Evolutionary conservation across 2,888 invertebrate genomes (phyloP).

Genomic region (Marronus borbonicus): DNA sequence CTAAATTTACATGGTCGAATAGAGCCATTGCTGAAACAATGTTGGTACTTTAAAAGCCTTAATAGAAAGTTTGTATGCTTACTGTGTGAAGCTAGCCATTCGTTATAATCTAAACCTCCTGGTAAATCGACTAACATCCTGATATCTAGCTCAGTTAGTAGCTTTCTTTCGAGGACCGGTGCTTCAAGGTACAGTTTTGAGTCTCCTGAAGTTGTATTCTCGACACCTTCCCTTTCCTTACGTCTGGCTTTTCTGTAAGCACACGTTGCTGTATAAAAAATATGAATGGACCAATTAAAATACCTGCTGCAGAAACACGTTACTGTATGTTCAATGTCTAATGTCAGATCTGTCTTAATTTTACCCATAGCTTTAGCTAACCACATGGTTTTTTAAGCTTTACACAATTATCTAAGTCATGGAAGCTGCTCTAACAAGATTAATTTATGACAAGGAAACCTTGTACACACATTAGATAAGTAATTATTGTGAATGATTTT

Average conservation of each 20-base stretch:
- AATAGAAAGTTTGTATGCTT: slow-evolving; percentile 67
- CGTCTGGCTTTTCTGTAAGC: slow-evolving; percentile 92
- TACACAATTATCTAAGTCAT: not conserved
- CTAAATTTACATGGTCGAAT: slow-evolving; percentile 98
- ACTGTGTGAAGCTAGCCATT: slow-evolving; percentile 99
- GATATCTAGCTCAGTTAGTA: slow-evolving; percentile 92
- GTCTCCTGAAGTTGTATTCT: slow-evolving; percentile 80
- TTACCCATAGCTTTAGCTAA: slow-evolving; percentile 62
- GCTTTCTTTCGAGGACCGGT: slow-evolving; percentile 92
- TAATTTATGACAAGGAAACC: slow-evolving; percentile 21
- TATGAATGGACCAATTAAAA: slow-evolving; percentile 6
- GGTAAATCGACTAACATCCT: slow-evolving; percentile 95
- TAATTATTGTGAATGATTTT: not conserved
- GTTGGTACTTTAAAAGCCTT: not conserved
- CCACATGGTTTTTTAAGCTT: slow-evolving; percentile 61
- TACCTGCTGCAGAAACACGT: slow-evolving; percentile 85
- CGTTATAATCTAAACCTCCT: slow-evolving; percentile 96
- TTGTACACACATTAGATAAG: not conserved
- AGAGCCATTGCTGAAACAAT: slow-evolving; percentile 88
- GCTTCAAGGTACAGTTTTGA: slow-evolving; percentile 97
- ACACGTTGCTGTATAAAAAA: slow-evolving; percentile 30
- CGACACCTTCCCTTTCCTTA: slow-evolving; percentile 92
- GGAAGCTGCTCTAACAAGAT: slow-evolving; percentile 5
- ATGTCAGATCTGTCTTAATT: slow-evolving; percentile 70
- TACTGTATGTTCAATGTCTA: slow-evolving; percentile 81